Base-by-base conservation (phyloP, 2,797 vertebrate genomes). In the Spinus olivaceus region DNA sequence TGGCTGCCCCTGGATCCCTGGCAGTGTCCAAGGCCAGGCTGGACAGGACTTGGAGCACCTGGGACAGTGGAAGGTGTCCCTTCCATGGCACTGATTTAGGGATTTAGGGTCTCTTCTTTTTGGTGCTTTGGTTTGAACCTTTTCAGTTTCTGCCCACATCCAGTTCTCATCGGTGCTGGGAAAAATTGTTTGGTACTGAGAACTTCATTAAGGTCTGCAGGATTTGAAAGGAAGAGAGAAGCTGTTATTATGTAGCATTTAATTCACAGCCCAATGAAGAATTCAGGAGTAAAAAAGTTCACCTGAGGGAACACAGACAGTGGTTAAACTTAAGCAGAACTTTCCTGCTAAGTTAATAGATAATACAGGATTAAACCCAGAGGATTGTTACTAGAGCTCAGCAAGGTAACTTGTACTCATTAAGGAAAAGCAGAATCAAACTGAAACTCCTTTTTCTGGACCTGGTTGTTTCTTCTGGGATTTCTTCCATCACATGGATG, bases 21-120 rank as follows among this genome's bases (percentile, higher is more conserved):
- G 70, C 0, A 74, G 11, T 61, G 78, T 0, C 47, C 63, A 49
- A 54, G 46, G 25, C 35, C 41, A 54, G 70, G 35, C 0, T 81
- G 77, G 69, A 67, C 23, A 12, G 20, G 28, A 16, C 3, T 25
- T 4, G 33, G 64, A 70, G 17, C 41, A 54, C 53, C 60, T 61
- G 78, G 47, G 41, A 10, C 0, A 10, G 78, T 15, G 27, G 33
- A 0, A 74, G 2, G 12, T 61, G 69, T 67, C 47, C 30, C 53
- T 66, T 12, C 21, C n/a, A 16, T 4, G 21, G 7, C 30, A 16
- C 5, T 14, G 20, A 32, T 12, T 37, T 39, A 39, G 10, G 35
- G 57, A 28, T 60, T 54, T 42, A 67, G 2, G 5, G 2, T 27
- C 13, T 22, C 13, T n/a, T 35, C 14, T 42, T 51, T 73, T 66